These are phyloP conservation scores for Drosophila kurseongensis DNA, from an alignment of 1,140 invertebrate species.

Conservation along the genomic window DNA sequence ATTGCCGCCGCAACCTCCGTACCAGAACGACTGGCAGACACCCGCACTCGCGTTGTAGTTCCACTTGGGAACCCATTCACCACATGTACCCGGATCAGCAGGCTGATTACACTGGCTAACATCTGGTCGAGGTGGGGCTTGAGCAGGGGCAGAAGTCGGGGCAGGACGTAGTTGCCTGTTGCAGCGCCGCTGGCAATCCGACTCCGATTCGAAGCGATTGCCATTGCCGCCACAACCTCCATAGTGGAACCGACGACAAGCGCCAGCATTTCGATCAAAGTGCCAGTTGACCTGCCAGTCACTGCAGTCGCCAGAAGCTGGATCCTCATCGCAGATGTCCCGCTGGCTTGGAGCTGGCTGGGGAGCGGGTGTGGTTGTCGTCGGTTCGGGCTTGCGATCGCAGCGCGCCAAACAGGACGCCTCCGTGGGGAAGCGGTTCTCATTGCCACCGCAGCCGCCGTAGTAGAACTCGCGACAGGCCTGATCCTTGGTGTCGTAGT, in stretches of 20 bases:
- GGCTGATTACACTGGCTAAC: constrained; percentile 88
- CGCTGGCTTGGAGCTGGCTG: constrained; percentile 9
- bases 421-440: constrained; percentile 91
- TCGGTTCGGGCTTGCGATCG: constrained; percentile 74
- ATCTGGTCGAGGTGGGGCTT: constrained; percentile 8
- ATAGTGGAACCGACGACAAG: constrained; percentile 92
- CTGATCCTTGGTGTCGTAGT: constrained; percentile 91
- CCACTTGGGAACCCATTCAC: constrained; percentile 91
- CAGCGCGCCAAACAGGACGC: constrained; percentile 89
- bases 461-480: constrained; percentile 92
- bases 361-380: constrained; percentile 59
- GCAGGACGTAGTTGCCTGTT: constrained; percentile 39
- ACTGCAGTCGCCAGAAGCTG: constrained; percentile 45
- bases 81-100: constrained; percentile 91
- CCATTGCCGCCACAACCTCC: constrained; percentile 93
- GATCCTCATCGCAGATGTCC: constrained; percentile 54
- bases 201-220: constrained; percentile 90
- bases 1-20: constrained; percentile 93
- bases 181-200: constrained; percentile 89
- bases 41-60: constrained; percentile 91
- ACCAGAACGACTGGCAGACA: constrained; percentile 91
- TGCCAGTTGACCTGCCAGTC: constrained; percentile 87
- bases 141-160: constrained; percentile 28
- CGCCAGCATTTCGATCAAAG: constrained; percentile 89
- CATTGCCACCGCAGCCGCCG: constrained; percentile 92